These are phyloP conservation scores for Rousettus leschenaultii DNA, from an alignment of 2,113 vertebrate genomes.

Conservation along the genomic window DNA sequence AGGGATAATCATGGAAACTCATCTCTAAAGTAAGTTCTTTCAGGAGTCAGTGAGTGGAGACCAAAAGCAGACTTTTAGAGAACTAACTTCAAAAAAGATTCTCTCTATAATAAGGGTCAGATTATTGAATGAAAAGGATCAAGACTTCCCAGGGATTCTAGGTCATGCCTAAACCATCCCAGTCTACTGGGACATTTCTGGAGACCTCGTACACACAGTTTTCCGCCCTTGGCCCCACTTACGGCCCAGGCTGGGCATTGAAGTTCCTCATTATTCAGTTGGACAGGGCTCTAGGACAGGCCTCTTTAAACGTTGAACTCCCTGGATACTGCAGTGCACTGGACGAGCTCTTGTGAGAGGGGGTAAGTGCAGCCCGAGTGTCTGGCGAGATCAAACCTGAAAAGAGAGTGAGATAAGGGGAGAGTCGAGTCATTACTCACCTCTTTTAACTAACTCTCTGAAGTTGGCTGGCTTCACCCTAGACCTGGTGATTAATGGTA, in stretches of 20 bases:
- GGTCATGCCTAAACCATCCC: neutral
- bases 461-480: constrained; percentile 43
- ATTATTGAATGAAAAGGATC: neutral
- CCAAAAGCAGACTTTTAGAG: constrained; percentile 30
- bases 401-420: constrained; percentile 14
- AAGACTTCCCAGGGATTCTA: neutral
- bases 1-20: neutral
- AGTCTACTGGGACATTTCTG: neutral
- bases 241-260: neutral
- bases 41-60: neutral
- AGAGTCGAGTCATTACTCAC: constrained; percentile 16
- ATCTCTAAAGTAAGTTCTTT: constrained; percentile 1
- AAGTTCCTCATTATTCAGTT: neutral
- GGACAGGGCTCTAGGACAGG: neutral
- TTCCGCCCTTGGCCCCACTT: neutral
- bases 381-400: constrained; percentile 25
- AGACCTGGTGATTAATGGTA: constrained; percentile 38
- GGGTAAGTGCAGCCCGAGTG: neutral
- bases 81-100: constrained; percentile 27
- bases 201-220: neutral
- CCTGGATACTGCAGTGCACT: neutral
- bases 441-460: constrained; percentile 55
- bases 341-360: neutral
- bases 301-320: neutral
- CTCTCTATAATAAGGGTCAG: neutral